Evolutionary conservation across 1,140 invertebrate species (phyloP).

Genomic region (Pinna nobilis): DNA sequence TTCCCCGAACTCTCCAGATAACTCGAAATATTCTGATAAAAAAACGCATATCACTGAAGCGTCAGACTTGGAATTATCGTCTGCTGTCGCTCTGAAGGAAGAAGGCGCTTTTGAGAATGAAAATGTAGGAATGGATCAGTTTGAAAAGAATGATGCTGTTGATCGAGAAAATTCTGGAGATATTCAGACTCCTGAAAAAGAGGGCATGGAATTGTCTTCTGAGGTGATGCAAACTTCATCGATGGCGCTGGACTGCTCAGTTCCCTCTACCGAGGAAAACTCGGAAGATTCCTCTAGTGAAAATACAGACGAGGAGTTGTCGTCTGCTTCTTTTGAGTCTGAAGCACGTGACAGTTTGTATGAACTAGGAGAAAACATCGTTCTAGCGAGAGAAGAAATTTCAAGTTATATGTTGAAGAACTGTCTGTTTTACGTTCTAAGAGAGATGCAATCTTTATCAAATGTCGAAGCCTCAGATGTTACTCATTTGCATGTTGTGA

Average conservation of each 20-base stretch:
- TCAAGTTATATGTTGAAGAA: slow-evolving; percentile 35
- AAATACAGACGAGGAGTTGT: not conserved
- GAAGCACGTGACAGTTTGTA: not conserved
- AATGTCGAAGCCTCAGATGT: not conserved
- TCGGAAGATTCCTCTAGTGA: not conserved
- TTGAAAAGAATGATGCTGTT: too few relatives aligned
- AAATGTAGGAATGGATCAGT: too few relatives aligned
- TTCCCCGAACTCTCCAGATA: too few relatives aligned
- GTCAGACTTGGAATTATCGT: too few relatives aligned
- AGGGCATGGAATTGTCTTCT: not conserved
- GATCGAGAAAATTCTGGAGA: too few relatives aligned
- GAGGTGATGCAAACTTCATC: not conserved
- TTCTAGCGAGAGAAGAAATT: slow-evolving; percentile 7
- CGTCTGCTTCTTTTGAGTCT: not conserved
- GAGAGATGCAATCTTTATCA: not conserved
- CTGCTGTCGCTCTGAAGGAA: too few relatives aligned
- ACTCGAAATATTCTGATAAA: too few relatives aligned
- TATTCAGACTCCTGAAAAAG: not conserved
- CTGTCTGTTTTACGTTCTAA: slow-evolving; percentile 10
- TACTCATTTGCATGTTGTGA: slow-evolving; percentile 16
- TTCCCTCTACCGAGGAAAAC: not conserved
- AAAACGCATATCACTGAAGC: too few relatives aligned
- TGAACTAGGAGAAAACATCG: not conserved
- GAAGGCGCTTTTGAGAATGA: too few relatives aligned
- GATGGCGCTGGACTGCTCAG: not conserved